Base-by-base conservation (phyloP, 2,797 vertebrate genomes). In the Ceryle rudis region DNA sequence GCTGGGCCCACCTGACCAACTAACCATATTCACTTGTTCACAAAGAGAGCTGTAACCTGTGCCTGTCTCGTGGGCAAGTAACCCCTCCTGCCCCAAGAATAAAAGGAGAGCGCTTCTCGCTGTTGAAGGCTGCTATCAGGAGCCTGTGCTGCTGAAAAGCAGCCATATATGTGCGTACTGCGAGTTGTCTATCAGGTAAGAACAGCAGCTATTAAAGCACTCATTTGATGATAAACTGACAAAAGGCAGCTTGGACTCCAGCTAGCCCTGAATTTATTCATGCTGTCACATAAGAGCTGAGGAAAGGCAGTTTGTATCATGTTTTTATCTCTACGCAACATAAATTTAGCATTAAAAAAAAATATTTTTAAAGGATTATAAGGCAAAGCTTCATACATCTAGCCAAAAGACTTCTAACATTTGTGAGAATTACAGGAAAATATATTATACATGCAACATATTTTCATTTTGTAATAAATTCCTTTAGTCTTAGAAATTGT, bases 1-100 rank as follows among this genome's bases (percentile, higher is more conserved):
- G 71, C 95, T 86, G 91, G 83, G 85, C 78, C 95, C 95, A 97
- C 93, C 96, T 97, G 96, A 97, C 44, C 78, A 42, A 77, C 71
- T 29, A 55, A 41, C 57, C 46, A 29, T 83, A 13, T 11, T 60
- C 78, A 49, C 72, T 41, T 41, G 18, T 71, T 79, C 79, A 4
- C 93, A 90, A 79, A 60, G 44, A 52, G 69, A 69, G 70, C 73
- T 61, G 16, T 6, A 37, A 31, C 39, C 75, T 64, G 87, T 9
- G 92, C 67, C 77, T 37, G 2, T 5, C 5, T 1, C 0, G 0
- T 0, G 0, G 22, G 35, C 46, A 21, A 66, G 46, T 1, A 39
- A 33, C 16, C 25, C 5, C 14, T 33, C 21, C 18, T 14, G 51
- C 13, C 28, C 5, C n/a, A 1, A 11, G 37, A 51, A 58, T 2